Evolutionary conservation across 2,888 invertebrate species (phyloP), one percentile per base, ranked within the genome.

Genomic region (Eretmocerus hayati): DNA sequence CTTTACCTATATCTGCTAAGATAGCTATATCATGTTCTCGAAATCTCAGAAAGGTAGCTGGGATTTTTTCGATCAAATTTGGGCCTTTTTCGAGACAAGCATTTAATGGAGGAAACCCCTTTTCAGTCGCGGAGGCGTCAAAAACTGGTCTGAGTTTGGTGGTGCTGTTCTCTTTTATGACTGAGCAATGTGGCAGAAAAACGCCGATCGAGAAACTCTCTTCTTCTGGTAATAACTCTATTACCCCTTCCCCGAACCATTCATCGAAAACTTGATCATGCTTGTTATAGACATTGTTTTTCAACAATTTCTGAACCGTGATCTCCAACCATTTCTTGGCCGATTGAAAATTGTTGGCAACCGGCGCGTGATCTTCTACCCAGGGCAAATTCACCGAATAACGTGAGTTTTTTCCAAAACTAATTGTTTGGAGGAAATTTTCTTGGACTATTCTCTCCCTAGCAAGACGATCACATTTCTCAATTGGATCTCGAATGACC

Each of bases 101-200:
- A 50, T 61, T 63, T 16, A 63, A 39, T 6, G 61, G 56, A 3
- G 58, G 58, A 13, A 40, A 43, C 8, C 48, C 49, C 35, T 54
- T 58, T 22, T 52, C 54, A 11, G 38, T 45, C 6, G 61, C 58
- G 4, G 61, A 62, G 1, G 58, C 60, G 46, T 61, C 60, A 39
- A 61, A 62, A 13, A 60, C 57, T 2, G 59, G 59, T 39, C 58
- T 41, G 3, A 59, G 43, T 15, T 32, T 38, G 9, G 59, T 59
- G 5, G 58, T 56, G 33, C 47, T 45, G 13, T 48, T 37, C 11
- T 46, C 19, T 37, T 55, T 56, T 2, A 58, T 30, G 5, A 56
- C 50, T 13, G 49, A 50, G 13, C 51, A 43, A 39, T 57, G 58
- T 18, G 56, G 55, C 19, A 60, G 31, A 20, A 31, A 42, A 40